phyloP scores from a whole-genome alignment of 2,797 vertebrate genomes.

The Poecilia velifera region DNA sequence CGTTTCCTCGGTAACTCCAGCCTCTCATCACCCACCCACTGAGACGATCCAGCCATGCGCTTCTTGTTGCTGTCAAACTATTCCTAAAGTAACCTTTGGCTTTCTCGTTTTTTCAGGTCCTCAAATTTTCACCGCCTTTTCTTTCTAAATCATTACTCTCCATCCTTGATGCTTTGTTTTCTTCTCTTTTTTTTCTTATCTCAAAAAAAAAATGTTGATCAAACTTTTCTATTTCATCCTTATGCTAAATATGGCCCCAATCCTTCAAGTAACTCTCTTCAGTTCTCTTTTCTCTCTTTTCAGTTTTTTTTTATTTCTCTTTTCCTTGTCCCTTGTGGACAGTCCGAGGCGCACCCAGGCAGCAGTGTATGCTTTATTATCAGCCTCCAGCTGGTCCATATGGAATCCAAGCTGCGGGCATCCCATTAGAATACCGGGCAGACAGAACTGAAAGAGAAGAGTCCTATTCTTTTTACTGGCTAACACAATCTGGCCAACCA shows the following conservation, averaged over 20 bases:
- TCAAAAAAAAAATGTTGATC: not conserved
- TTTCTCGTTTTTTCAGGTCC: slow-evolving; percentile 9
- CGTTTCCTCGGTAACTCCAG: slow-evolving; percentile 52
- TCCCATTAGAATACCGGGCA: slow-evolving; percentile 60
- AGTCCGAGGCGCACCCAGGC: slow-evolving; percentile 42
- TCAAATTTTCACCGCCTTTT: slow-evolving; percentile 4
- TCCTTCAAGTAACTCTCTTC: slow-evolving; percentile 56
- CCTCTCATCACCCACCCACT: slow-evolving; percentile 55
- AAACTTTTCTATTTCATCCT: slow-evolving; percentile 47
- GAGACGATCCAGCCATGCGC: slow-evolving; percentile 42
- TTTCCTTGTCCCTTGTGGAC: slow-evolving; percentile 31
- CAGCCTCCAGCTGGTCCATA: slow-evolving; percentile 54
- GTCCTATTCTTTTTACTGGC: slow-evolving; percentile 55
- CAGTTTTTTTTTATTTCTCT: slow-evolving; percentile 37
- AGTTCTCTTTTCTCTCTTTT: not conserved
- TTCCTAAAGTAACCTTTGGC: not conserved
- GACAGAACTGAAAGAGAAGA: slow-evolving; percentile 55
- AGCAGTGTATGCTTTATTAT: slow-evolving; percentile 61
- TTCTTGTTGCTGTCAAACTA: slow-evolving; percentile 22
- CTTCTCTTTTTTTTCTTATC: not conserved
- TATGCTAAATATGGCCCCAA: slow-evolving; percentile 45
- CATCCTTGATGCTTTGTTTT: slow-evolving; percentile 1
- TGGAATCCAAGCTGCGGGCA: slow-evolving; percentile 39
- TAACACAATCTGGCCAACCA: slow-evolving; percentile 63
- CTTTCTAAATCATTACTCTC: slow-evolving; percentile 27